phyloP scores from a whole-genome alignment of 1,140 invertebrate species.

The Zaprionus davidi region DNA sequence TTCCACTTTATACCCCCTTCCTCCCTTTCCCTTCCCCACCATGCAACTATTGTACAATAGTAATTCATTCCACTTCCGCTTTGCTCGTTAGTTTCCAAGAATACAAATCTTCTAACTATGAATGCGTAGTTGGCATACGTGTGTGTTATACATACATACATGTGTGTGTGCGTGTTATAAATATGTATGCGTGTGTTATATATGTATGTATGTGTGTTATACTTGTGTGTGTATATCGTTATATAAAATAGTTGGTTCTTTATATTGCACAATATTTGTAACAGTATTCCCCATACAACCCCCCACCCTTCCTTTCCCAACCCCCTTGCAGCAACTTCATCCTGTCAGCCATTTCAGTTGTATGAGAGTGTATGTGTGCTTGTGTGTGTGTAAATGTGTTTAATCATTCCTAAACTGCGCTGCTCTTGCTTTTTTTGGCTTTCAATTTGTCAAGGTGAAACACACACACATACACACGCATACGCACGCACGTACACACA shows the following conservation, averaged over 20 bases:
- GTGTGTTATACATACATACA: background rate
- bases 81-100: slow-evolving; percentile 42
- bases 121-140: background rate
- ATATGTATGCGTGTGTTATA: background rate
- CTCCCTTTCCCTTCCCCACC: background rate
- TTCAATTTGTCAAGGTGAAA: slow-evolving; percentile 69
- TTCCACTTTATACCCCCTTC: background rate
- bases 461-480: slow-evolving; percentile 25
- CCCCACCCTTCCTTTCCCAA: slow-evolving; percentile 2
- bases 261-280: slow-evolving; percentile 51
- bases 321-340: slow-evolving; percentile 3
- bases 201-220: background rate
- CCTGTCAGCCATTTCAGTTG: background rate
- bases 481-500: slow-evolving; percentile 6
- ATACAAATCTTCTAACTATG: slow-evolving; percentile 48
- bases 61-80: background rate
- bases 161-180: background rate
- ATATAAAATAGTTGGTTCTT: slow-evolving; percentile 67
- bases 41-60: background rate
- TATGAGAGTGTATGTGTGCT: slow-evolving; percentile 1
- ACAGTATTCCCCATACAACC: background rate
- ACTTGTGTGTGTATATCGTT: slow-evolving; percentile 41
- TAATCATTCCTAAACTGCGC: slow-evolving; percentile 45
- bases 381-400: slow-evolving; percentile 25
- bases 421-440: slow-evolving; percentile 50